Conservation (phyloP, 2,888 invertebrate genomes). For the Hecatera dysodea region DNA sequence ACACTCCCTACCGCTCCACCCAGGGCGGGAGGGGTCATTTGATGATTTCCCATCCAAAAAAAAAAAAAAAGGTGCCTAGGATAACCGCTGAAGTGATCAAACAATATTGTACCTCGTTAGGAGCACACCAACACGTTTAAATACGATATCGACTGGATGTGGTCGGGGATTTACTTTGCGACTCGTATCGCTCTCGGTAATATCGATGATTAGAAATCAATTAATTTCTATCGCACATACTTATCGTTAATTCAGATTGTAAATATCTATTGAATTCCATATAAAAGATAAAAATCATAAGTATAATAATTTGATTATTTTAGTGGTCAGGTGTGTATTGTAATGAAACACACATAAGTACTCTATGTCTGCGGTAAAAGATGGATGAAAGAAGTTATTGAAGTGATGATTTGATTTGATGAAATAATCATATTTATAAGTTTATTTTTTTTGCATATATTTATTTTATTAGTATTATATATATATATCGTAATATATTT, state of each 20-base stretch:
- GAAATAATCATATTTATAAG: too few species aligned
- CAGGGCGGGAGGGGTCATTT: too few species aligned
- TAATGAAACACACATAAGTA: neutral
- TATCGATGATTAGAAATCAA: constrained; percentile 5
- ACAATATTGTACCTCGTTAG: constrained; percentile 17
- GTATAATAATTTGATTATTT: constrained; percentile 13
- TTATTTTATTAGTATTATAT: neutral
- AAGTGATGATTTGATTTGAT: neutral
- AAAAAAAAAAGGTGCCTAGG: too few species aligned
- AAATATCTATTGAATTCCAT: constrained; percentile 30
- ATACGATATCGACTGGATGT: neutral
- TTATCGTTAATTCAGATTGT: constrained; percentile 26
- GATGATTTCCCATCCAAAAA: too few species aligned
- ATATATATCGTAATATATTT: too few species aligned
- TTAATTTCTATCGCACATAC: neutral
- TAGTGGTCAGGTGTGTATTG: neutral
- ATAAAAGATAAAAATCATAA: constrained; percentile 24
- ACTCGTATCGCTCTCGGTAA: neutral
- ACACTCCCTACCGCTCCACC: too few species aligned
- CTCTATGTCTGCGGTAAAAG: neutral
- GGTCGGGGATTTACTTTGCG: constrained; percentile 25
- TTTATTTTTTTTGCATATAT: neutral
- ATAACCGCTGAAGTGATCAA: neutral
- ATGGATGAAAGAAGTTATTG: neutral
- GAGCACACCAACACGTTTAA: constrained; percentile 22